Evolutionary conservation across 2,113 vertebrate genomes (phyloP).

Genomic region (Motacilla tschutschensis): DNA sequence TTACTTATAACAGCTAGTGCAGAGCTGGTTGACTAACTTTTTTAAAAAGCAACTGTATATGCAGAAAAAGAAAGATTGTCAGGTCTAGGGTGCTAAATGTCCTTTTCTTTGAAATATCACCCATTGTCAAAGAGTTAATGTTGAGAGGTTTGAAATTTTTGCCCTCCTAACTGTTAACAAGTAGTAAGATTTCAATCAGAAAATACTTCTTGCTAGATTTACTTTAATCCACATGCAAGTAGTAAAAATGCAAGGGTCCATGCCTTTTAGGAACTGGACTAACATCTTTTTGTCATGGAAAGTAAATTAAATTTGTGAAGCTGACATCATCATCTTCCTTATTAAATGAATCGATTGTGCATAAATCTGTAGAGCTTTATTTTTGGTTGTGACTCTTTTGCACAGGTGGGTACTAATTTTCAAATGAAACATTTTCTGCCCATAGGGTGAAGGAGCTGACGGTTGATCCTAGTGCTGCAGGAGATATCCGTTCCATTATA

Average conservation of each 20-base stretch:
- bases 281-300: neutral
- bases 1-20: neutral
- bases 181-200: neutral
- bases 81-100: neutral
- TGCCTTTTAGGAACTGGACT: neutral
- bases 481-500: constrained; percentile 80
- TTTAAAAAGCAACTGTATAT: neutral
- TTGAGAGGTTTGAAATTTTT: neutral
- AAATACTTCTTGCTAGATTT: neutral
- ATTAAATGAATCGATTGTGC: constrained; percentile 4
- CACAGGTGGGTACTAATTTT: neutral
- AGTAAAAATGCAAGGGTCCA: neutral
- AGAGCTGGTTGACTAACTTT: neutral
- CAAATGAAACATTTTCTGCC: constrained; percentile 18
- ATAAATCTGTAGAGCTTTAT: constrained; percentile 21
- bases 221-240: neutral
- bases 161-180: neutral
- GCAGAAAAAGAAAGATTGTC: neutral
- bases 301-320: constrained; percentile 52
- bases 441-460: constrained; percentile 88
- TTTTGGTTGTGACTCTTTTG: neutral
- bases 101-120: neutral
- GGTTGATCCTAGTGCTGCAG: constrained; percentile 71
- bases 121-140: neutral
- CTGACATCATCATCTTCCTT: constrained; percentile 66